phyloP scores from a whole-genome alignment of 64 coral and sea anemone species.

The Pocillopora verrucosa region DNA sequence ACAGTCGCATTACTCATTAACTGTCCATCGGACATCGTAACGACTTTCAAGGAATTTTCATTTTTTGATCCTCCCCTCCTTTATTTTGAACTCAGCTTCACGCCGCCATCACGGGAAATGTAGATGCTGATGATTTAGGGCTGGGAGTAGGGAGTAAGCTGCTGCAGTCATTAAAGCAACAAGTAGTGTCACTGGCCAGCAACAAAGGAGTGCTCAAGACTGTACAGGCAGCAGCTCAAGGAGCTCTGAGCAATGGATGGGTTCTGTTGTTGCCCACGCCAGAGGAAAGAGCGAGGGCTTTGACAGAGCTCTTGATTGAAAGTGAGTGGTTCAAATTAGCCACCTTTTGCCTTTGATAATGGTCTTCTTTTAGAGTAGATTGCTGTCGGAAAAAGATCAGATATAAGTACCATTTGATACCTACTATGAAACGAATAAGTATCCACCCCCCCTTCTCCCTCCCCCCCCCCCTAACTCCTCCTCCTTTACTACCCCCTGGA shows the following conservation, averaged over 20 bases:
- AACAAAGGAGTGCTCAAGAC: constrained; percentile 96
- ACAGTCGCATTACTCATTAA: too few species aligned
- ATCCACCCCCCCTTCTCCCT: too few species aligned
- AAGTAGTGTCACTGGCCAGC: constrained; percentile 92
- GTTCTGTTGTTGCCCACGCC: constrained; percentile 86
- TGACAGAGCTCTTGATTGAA: constrained; percentile 89
- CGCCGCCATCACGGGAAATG: constrained; percentile 88
- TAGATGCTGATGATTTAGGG: constrained; percentile 78
- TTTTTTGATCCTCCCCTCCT: background rate
- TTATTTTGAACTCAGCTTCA: constrained; percentile 57
- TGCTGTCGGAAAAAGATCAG: too few species aligned
- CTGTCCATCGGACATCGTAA: too few species aligned
- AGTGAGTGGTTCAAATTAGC: constrained; percentile 37
- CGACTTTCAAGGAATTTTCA: too few species aligned
- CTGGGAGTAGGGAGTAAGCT: constrained; percentile 97
- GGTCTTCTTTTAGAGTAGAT: too few species aligned
- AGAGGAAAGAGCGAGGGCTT: constrained; percentile 89
- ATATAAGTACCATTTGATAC: too few species aligned
- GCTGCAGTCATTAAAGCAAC: constrained; percentile 94
- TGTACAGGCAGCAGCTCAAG: constrained; percentile 89
- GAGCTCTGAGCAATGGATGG: constrained; percentile 92
- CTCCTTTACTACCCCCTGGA: background rate
- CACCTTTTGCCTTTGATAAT: background rate
- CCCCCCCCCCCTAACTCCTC: background rate
- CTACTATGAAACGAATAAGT: too few species aligned